phyloP scores from a whole-genome alignment of 2,888 invertebrate genomes.

The Himalopsyche kuldschensis region DNA sequence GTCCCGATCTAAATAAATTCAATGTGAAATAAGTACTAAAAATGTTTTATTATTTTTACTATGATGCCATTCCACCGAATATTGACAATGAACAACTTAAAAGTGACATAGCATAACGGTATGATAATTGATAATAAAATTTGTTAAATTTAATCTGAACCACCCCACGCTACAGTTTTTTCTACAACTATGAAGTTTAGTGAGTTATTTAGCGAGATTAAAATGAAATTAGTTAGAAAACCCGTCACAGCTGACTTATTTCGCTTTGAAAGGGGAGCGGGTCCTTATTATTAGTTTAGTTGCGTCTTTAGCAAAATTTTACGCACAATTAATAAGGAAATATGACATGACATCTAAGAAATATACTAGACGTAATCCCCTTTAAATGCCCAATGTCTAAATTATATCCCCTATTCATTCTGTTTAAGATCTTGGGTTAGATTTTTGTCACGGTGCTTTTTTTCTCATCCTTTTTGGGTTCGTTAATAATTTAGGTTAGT shows the following conservation, averaged over 20 bases:
- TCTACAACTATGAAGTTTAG: neutral
- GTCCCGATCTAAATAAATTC: too few species aligned
- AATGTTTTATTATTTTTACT: too few species aligned
- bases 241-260: constrained; percentile 6
- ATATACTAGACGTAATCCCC: constrained; percentile 9
- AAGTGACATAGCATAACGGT: too few species aligned
- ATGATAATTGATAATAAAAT: neutral
- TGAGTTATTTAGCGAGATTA: constrained; percentile 8
- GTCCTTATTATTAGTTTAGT: neutral
- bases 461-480: neutral
- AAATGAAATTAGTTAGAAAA: constrained; percentile 19
- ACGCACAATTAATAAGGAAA: constrained; percentile 16
- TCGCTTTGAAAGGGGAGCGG: neutral
- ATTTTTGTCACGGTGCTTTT: constrained; percentile 15
- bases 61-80: too few species aligned
- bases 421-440: constrained; percentile 1
- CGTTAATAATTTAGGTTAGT: neutral
- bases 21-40: too few species aligned
- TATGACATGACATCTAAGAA: constrained; percentile 9
- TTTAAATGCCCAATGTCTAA: constrained; percentile 4
- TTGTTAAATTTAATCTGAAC: neutral
- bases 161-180: neutral
- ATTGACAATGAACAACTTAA: too few species aligned
- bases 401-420: constrained; percentile 5
- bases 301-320: neutral